phyloP scores from a whole-genome alignment of 2,113 vertebrate genomes.

The Neolamprologus ventralis region DNA sequence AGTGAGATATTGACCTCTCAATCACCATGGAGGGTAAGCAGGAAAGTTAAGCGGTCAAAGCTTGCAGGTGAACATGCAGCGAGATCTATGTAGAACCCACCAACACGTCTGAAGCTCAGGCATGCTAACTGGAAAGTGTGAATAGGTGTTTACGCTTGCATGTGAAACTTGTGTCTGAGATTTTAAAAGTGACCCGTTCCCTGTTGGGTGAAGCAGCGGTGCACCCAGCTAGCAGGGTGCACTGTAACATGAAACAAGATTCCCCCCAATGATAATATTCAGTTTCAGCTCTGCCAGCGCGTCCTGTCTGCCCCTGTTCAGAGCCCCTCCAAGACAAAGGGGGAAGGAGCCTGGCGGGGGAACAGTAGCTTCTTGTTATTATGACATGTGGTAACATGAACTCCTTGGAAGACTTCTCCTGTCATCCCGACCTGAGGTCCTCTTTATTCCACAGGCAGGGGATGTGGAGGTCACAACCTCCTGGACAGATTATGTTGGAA shows the following conservation, averaged over 20 bases:
- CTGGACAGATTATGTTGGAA: conserved; percentile 71
- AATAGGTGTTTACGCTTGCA: background rate
- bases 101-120: background rate
- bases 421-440: conserved; percentile 71
- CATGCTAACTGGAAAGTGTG: background rate
- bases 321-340: conserved; percentile 82
- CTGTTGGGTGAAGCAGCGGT: conserved; percentile 22
- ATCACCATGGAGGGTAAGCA: conserved; percentile 70
- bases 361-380: conserved; percentile 92
- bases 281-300: conserved; percentile 90
- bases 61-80: background rate
- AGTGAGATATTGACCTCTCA: conserved; percentile 85
- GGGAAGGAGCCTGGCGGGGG: conserved; percentile 85
- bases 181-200: conserved; percentile 66
- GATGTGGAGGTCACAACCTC: conserved; percentile 78
- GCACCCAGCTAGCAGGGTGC: conserved; percentile 40
- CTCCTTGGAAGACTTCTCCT: conserved; percentile 95
- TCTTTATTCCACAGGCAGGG: conserved; percentile 82
- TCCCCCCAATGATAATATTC: conserved; percentile 82
- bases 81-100: background rate
- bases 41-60: background rate
- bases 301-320: conserved; percentile 80
- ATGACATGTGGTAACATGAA: conserved; percentile 87
- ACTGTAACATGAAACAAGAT: conserved; percentile 91
- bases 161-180: background rate